Evolutionary conservation across 53 echinoderm and acorn worm genomes (phyloP).

Genomic region (Holothuria leucospilota): DNA sequence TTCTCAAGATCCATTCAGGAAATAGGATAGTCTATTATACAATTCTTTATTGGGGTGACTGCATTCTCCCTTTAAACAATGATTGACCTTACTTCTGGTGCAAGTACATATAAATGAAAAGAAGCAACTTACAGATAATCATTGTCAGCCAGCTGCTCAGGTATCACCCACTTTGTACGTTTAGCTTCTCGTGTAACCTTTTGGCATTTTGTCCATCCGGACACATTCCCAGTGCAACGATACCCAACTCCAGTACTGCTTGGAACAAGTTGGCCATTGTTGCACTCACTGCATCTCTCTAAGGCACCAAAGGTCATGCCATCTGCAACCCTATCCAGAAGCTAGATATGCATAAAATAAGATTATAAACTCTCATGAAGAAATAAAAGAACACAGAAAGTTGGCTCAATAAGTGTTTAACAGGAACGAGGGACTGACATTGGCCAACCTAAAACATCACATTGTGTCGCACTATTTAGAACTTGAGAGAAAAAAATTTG

Average conservation of each 20-base stretch:
- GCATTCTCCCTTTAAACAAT: too few relatives aligned
- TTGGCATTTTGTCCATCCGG: slow-evolving; percentile 91
- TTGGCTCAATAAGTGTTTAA: too few relatives aligned
- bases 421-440: too few relatives aligned
- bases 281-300: slow-evolving; percentile 79
- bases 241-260: slow-evolving; percentile 67
- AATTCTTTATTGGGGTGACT: too few relatives aligned
- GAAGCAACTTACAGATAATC: slow-evolving; percentile 78
- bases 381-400: not conserved
- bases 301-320: slow-evolving; percentile 91
- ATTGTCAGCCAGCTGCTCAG: slow-evolving; percentile 54
- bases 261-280: slow-evolving; percentile 74
- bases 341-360: slow-evolving; percentile 49
- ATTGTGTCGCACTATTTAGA: too few relatives aligned
- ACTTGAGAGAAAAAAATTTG: too few relatives aligned
- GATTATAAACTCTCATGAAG: not conserved
- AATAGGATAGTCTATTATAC: too few relatives aligned
- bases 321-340: slow-evolving; percentile 79
- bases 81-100: too few relatives aligned
- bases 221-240: slow-evolving; percentile 82
- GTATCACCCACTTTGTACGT: slow-evolving; percentile 69
- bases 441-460: too few relatives aligned
- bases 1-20: too few relatives aligned
- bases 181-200: slow-evolving; percentile 66
- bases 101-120: too few relatives aligned